Conservation (phyloP, 2,888 invertebrate genomes). For the Microplitis deprimator region DNA sequence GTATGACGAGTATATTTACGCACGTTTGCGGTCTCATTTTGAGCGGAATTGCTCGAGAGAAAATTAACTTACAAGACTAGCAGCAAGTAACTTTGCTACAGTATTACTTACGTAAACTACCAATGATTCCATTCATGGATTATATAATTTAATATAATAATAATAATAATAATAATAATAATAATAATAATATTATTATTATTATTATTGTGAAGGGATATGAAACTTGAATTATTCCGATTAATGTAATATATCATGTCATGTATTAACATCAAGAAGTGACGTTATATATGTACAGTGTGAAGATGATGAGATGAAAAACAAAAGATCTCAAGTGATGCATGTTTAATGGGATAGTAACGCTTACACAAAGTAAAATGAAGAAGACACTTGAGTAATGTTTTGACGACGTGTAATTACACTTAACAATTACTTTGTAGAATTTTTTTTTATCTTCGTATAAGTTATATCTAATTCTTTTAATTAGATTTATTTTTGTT, state of each 20-base stretch:
- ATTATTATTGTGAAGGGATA: too few species aligned
- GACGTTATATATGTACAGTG: neutral
- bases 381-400: slow-evolving; percentile 52
- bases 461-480: too few species aligned
- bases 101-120: slow-evolving; percentile 5
- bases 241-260: neutral
- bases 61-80: neutral
- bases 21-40: slow-evolving; percentile 11
- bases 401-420: slow-evolving; percentile 48
- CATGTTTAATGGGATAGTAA: slow-evolving; percentile 7
- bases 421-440: slow-evolving; percentile 43
- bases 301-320: slow-evolving; percentile 14
- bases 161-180: neutral
- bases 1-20: slow-evolving; percentile 7
- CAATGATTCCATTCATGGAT: neutral
- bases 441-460: neutral
- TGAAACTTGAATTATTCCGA: neutral
- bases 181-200: too few species aligned
- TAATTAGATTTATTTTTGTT: too few species aligned
- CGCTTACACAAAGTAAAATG: slow-evolving; percentile 40
- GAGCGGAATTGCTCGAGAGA: neutral
- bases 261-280: neutral
- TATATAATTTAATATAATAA: neutral
- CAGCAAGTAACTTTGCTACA: neutral
- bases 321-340: slow-evolving; percentile 1